phyloP scores from a whole-genome alignment of 1,140 invertebrate genomes.

The Caenorhabditis brenneri region DNA sequence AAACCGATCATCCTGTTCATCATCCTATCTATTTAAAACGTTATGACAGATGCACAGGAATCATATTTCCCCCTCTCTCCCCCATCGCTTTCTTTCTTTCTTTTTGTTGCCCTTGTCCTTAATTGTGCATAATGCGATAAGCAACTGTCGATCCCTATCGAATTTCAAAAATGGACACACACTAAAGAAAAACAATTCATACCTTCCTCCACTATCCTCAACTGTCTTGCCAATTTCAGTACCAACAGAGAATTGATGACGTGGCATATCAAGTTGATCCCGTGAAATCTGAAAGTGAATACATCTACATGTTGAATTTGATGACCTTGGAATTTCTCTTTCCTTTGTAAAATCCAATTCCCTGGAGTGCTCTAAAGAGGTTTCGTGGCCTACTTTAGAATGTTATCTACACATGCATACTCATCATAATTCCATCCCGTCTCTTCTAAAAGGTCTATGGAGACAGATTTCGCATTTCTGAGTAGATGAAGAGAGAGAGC shows the following conservation, averaged over 20 bases:
- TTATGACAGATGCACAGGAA: slow-evolving; percentile 37
- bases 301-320: neutral
- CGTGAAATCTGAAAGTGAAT: slow-evolving; percentile 23
- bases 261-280: slow-evolving; percentile 8
- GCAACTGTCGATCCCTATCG: neutral
- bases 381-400: neutral
- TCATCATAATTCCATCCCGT: slow-evolving; percentile 28
- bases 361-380: slow-evolving; percentile 22
- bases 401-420: slow-evolving; percentile 28
- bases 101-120: slow-evolving; percentile 12
- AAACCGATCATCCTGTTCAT: neutral
- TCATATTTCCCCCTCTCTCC: slow-evolving; percentile 7
- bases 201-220: neutral
- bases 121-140: slow-evolving; percentile 35
- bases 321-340: neutral
- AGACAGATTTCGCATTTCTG: slow-evolving; percentile 42
- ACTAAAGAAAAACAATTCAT: neutral
- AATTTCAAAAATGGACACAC: neutral
- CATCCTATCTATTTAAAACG: neutral
- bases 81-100: too few relatives aligned
- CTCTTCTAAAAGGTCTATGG: neutral
- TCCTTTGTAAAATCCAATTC: slow-evolving; percentile 21
- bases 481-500: neutral
- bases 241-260: slow-evolving; percentile 1
- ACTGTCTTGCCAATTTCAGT: neutral